Evolutionary conservation across 2,888 invertebrate genomes (phyloP), one percentile per base, ranked within the genome.

Genomic region (Euzophera pinguis): DNA sequence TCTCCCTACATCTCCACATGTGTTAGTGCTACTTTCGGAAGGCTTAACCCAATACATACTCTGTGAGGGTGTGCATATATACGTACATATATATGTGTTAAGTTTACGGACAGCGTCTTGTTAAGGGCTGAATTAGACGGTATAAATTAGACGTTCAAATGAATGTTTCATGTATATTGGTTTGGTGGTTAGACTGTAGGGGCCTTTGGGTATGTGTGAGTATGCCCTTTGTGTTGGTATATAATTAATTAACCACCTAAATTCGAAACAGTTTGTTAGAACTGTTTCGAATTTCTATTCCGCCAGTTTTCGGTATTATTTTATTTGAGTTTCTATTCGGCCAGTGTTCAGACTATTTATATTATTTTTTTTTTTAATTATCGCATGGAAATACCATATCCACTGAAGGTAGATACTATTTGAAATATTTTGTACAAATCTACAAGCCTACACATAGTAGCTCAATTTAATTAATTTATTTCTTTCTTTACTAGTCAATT

Each of bases 101-200:
- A 69, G 78, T 75, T 78, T 78, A 84, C 78, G 82, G 84, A 81
- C 87, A 85, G 77, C 71, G 70, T 71, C 84, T 82, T 80, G 85
- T 84, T 81, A 81, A 78, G 81, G 80, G 81, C 79, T 79, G 83
- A 83, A 87, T 88, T 87, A 84, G 84, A 84, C 68, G 78, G 74
- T 82, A 85, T 84, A 83, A 85, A 87, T 88, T 86, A 83, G 81
- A 81, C 74, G 68, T 57, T 73, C 72, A 71, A 76, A 80, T 70
- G 69, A 69, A 66, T 67, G 69, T 73, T 70, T 69, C 52, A 50
- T 47, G 57, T 60, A 49, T 57, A 58, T 60, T 48, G 60, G 55
- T 55, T 45, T 47, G 52, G 41, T 22, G 17, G 45, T 16, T 16
- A 32, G 6, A 13, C 10, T 43, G 12, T 12, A 9, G 32, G 5